Conservation (phyloP, 1,140 invertebrate genomes). For the Trachelipus rathkii region DNA sequence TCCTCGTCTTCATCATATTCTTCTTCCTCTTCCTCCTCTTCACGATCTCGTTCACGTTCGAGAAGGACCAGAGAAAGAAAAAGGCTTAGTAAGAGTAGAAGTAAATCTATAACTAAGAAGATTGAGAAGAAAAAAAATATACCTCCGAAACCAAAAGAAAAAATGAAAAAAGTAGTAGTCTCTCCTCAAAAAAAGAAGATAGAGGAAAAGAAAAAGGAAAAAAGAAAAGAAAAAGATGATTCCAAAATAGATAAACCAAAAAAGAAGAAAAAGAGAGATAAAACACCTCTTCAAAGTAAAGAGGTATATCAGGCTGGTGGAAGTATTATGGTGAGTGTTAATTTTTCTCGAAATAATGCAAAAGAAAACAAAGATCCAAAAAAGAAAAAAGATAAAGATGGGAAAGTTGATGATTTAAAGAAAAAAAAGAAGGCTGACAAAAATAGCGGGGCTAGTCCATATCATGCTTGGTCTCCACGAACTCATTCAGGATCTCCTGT, state of each 20-base stretch:
- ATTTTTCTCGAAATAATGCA: slow-evolving; percentile 59
- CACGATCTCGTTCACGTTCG: slow-evolving; percentile 44
- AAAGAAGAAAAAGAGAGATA: slow-evolving; percentile 38
- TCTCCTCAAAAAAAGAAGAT: slow-evolving; percentile 47
- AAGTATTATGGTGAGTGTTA: slow-evolving; percentile 85
- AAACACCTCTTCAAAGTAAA: slow-evolving; percentile 55
- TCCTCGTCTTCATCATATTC: slow-evolving; percentile 43
- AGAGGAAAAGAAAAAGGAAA: slow-evolving; percentile 53
- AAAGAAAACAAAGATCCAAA: slow-evolving; percentile 39
- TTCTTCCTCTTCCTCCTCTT: slow-evolving; percentile 41
- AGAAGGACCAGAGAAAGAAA: slow-evolving; percentile 31
- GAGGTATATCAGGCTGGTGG: slow-evolving; percentile 87
- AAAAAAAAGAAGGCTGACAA: slow-evolving; percentile 29
- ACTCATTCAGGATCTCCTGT: slow-evolving; percentile 34
- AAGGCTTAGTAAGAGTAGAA: slow-evolving; percentile 30
- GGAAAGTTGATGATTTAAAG: slow-evolving; percentile 30
- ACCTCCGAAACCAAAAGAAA: slow-evolving; percentile 52
- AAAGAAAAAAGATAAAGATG: slow-evolving; percentile 41
- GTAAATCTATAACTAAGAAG: slow-evolving; percentile 26
- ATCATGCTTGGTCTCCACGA: slow-evolving; percentile 32
- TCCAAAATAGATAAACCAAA: slow-evolving; percentile 34
- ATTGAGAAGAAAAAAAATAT: slow-evolving; percentile 32
- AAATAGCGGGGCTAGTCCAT: slow-evolving; percentile 29
- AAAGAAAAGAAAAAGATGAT: slow-evolving; percentile 48
- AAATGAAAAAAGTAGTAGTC: slow-evolving; percentile 33